Evolutionary conservation across 2,113 vertebrate genomes (phyloP).

Genomic region (Numenius arquata): DNA sequence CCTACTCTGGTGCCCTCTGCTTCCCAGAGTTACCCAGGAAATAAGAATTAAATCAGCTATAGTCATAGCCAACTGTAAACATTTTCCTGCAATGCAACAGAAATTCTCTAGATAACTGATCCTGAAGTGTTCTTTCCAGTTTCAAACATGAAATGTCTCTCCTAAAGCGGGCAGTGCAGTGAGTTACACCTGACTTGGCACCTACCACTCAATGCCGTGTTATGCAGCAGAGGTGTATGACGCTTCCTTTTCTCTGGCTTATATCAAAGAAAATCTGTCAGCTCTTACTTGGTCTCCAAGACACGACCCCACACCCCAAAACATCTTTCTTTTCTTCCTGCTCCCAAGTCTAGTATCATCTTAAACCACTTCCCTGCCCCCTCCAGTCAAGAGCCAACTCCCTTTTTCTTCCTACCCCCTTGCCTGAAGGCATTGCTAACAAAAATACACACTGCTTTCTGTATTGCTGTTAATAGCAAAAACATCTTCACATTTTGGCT

Average conservation of each 20-base stretch:
- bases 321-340: background rate
- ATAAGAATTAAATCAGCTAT: slow-evolving; percentile 2
- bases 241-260: background rate
- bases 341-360: background rate
- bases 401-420: background rate
- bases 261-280: background rate
- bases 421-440: background rate
- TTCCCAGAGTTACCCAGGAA: slow-evolving; percentile 18
- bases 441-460: background rate
- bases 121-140: slow-evolving; percentile 23
- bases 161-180: background rate
- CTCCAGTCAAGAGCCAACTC: background rate
- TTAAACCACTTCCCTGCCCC: background rate
- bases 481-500: background rate
- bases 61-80: slow-evolving; percentile 51
- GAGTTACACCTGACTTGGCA: background rate
- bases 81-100: background rate
- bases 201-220: background rate
- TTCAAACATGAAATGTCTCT: background rate
- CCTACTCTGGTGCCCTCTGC: background rate
- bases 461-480: background rate
- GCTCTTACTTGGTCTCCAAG: background rate
- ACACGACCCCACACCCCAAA: background rate
- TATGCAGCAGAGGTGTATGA: background rate
- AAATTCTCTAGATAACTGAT: background rate